A percentile compares a stretch with the other conserved stretches of the same genome.
Conservation (phyloP, 2,888 invertebrate genomes). For the Drosophila macrospina region DNA sequence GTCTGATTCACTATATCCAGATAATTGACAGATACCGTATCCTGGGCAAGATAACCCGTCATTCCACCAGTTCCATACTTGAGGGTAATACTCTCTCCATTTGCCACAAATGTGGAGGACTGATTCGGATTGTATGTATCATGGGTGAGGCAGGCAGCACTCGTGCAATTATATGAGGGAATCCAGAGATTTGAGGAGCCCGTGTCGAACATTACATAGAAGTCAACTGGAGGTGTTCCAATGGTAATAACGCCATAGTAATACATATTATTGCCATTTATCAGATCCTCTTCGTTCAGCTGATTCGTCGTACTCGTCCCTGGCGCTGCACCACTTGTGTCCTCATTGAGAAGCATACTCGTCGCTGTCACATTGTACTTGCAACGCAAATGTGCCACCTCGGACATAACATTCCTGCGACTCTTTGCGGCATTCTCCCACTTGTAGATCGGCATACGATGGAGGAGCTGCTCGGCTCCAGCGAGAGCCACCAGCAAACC, state of each 20-base stretch:
- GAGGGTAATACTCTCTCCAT: conserved; percentile 95
- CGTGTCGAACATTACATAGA: conserved; percentile 97
- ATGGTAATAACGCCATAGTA: conserved; percentile 89
- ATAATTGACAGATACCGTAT: conserved; percentile 89
- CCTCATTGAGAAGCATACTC: too few relatives aligned
- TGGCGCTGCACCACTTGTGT: not conserved
- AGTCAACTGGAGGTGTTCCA: conserved; percentile 95
- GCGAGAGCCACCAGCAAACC: conserved; percentile 16
- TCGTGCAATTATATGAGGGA: conserved; percentile 88
- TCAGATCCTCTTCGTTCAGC: conserved; percentile 40
- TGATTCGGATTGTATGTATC: conserved; percentile 94
- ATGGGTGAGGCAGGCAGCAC: conserved; percentile 94
- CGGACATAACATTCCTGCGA: conserved; percentile 44
- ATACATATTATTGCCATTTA: conserved; percentile 55
- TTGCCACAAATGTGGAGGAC: conserved; percentile 92
- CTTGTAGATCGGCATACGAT: conserved; percentile 40
- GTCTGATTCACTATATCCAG: conserved; percentile 91
- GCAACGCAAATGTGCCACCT: conserved; percentile 42
- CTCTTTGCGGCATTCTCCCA: conserved; percentile 39
- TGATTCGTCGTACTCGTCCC: too few relatives aligned
- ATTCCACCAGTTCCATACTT: conserved; percentile 91
- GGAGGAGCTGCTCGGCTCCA: conserved; percentile 24
- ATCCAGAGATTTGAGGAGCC: conserved; percentile 84
- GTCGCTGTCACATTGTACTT: conserved; percentile 47
- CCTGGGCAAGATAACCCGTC: conserved; percentile 41